Evolutionary conservation across 2,888 invertebrate species (phyloP), one percentile per base, ranked within the genome.

Genomic region (Lepidonotus clava): DNA sequence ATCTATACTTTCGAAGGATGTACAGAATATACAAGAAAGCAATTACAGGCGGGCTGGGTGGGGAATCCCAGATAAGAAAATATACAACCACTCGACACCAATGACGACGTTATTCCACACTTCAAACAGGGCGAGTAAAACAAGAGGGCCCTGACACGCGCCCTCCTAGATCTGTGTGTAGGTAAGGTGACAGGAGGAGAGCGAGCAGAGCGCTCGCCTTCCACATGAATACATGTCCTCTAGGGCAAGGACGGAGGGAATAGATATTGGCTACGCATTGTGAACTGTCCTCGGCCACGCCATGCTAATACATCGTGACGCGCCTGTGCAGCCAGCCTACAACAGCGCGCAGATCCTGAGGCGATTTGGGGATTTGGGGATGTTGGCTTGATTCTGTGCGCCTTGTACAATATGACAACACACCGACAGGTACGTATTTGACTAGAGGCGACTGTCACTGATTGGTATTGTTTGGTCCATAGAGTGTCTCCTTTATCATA

Each of bases 211-310:
- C 28, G 21, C n/a, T n/a, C n/a, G n/a, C n/a, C n/a, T n/a, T n/a
- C n/a, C n/a, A n/a, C n/a, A n/a, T n/a, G n/a, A n/a, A n/a, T n/a
- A n/a, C n/a, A n/a, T n/a, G n/a, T n/a, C n/a, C n/a, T n/a, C n/a
- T 21, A 51, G 14, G 11, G 51, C 21, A 51, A 38, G 1, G 40
- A 38, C 36, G 14, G 76, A 76, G 36, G 38, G 4, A 14, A 76
- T 76, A 76, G 24, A 76, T 76, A 76, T 61, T 76, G 76, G 36
- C 76, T 76, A 36, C 76, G 34, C 38, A 36, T 28, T n/a, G 76
- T 76, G 36, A 36, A 76, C 76, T 76, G 76, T 40, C 61, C 21
- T 4, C 28, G 61, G 61, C 24, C 5, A 18, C 61, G 61, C 28
- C 61, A 28, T 28, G 61, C 61, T 2, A 61, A 24, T 11, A 61